These are phyloP conservation scores for Zhuqinia jingwanae DNA, from an alignment of 2,888 invertebrate genomes.

Conservation along the genomic window DNA sequence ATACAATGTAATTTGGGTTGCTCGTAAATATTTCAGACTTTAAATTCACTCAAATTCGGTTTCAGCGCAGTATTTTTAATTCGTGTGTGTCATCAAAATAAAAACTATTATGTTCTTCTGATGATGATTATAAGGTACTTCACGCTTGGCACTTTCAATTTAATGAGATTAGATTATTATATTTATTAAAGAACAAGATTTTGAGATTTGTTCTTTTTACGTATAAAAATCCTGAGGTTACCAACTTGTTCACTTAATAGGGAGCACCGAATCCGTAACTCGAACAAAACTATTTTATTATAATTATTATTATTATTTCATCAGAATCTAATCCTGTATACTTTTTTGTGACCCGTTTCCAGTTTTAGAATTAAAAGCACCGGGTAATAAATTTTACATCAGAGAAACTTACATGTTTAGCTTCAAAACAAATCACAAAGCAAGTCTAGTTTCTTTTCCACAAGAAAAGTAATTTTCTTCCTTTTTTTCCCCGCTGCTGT, in stretches of 20 bases:
- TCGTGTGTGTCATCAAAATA: slow-evolving; percentile 19
- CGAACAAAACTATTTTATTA: too few species aligned
- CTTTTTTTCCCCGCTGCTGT: neutral
- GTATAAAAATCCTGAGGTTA: too few species aligned
- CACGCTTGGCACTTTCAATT: slow-evolving; percentile 18
- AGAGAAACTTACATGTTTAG: too few species aligned
- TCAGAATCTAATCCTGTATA: neutral
- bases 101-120: too few species aligned
- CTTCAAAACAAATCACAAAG: neutral
- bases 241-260: too few species aligned
- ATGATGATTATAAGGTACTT: slow-evolving; percentile 17
- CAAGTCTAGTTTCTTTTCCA: neutral
- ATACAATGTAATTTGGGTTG: neutral
- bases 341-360: slow-evolving; percentile 8
- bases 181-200: neutral
- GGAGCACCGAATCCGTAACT: too few species aligned
- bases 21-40: slow-evolving; percentile 29
- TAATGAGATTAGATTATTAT: neutral
- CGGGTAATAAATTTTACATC: slow-evolving; percentile 13
- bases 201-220: neutral
- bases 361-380: slow-evolving; percentile 35
- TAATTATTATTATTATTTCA: neutral
- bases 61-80: neutral
- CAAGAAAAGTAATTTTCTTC: neutral
- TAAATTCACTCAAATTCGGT: slow-evolving; percentile 30